Evolutionary conservation across 2,797 vertebrate species (phyloP).

Genomic region (Gymnoscopelus microlampas): DNA sequence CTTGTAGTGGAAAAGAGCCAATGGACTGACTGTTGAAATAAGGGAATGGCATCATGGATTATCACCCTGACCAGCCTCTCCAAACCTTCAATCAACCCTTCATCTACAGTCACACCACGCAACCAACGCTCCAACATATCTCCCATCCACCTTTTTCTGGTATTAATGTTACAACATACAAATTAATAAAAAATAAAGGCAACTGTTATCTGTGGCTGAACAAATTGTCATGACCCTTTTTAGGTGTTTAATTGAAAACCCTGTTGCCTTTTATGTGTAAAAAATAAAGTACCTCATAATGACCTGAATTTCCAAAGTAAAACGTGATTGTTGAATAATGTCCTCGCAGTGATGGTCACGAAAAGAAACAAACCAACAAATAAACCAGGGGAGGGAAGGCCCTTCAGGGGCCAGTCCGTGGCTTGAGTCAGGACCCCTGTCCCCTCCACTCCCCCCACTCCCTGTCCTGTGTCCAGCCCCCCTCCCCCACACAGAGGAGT

Average conservation of each 20-base stretch:
- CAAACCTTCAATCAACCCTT: slow-evolving; percentile 22
- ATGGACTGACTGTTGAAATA: slow-evolving; percentile 20
- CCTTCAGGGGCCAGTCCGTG: slow-evolving; percentile 49
- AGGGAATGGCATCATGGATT: slow-evolving; percentile 18
- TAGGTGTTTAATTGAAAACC: slow-evolving; percentile 48
- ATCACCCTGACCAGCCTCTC: slow-evolving; percentile 14
- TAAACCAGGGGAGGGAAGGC: slow-evolving; percentile 38
- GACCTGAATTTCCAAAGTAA: slow-evolving; percentile 70
- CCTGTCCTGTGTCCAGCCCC: slow-evolving; percentile 15
- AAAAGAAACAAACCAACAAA: slow-evolving; percentile 29
- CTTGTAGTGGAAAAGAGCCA: no score
- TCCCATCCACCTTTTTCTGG: slow-evolving; percentile 17
- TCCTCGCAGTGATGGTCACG: slow-evolving; percentile 45
- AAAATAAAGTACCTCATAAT: slow-evolving; percentile 70
- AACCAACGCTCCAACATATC: slow-evolving; percentile 17
- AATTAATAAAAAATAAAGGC: slow-evolving; percentile 78
- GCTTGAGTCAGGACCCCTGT: slow-evolving; percentile 61
- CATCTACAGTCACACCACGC: slow-evolving; percentile 22
- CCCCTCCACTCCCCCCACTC: slow-evolving; percentile 17
- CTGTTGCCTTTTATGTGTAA: slow-evolving; percentile 58
- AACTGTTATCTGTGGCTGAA: slow-evolving; percentile 63
- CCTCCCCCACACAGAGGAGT: slow-evolving; percentile 38
- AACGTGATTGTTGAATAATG: slow-evolving; percentile 44
- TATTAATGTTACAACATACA: slow-evolving; percentile 49
- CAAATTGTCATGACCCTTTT: slow-evolving; percentile 20